Conservation (phyloP, 2,113 vertebrate species). For the Actenoides hombroni region DNA sequence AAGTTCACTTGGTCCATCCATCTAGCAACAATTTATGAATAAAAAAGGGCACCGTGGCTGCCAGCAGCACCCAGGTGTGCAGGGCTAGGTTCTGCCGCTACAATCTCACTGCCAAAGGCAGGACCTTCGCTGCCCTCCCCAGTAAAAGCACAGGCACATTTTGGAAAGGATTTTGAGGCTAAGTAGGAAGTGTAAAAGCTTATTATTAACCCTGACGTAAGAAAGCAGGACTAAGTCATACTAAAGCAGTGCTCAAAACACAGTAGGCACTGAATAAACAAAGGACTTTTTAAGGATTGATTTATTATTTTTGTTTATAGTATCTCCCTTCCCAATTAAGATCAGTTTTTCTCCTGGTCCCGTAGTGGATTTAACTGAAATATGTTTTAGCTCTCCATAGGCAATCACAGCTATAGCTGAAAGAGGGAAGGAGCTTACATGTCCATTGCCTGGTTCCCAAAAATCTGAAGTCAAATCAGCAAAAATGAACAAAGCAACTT, state of each 20-base stretch:
- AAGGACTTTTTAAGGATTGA: background rate
- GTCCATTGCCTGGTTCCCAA: rapidly evolving
- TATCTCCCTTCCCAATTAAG: background rate
- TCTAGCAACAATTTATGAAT: background rate
- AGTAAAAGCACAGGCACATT: background rate
- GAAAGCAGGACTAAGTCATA: background rate
- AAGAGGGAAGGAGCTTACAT: background rate
- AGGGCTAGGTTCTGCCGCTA: background rate
- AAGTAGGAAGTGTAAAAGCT: background rate
- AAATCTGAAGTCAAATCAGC: background rate
- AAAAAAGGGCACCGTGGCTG: rapidly evolving
- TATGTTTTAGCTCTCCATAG: rapidly evolving
- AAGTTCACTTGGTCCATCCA: background rate
- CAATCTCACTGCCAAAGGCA: rapidly evolving
- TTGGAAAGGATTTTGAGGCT: background rate
- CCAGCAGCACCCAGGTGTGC: background rate
- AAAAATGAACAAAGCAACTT: background rate
- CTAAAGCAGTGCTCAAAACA: background rate
- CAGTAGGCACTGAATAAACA: background rate
- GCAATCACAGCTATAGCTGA: rapidly evolving
- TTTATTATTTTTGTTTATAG: no score
- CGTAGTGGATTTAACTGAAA: background rate
- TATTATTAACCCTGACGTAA: background rate
- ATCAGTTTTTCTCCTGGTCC: background rate
- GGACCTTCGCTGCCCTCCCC: background rate